phyloP scores from a whole-genome alignment of 2,797 vertebrate genomes.

The Pempheris klunzingeri region DNA sequence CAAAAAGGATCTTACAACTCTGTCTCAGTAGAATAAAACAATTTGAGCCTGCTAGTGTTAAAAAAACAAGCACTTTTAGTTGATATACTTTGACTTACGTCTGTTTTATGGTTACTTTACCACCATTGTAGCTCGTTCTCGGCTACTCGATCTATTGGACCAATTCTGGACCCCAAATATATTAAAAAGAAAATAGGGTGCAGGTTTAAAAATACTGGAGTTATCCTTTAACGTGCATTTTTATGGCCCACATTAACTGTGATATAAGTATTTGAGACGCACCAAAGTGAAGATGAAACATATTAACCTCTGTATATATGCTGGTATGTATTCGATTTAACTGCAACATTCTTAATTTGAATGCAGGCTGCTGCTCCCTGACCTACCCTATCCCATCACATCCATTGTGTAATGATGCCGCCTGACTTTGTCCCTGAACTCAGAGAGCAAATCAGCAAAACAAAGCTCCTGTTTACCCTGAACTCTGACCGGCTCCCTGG shows the following conservation, averaged over 20 bases:
- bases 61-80: too few relatives aligned
- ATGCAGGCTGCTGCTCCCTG: background rate
- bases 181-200: too few relatives aligned
- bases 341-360: background rate
- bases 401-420: background rate
- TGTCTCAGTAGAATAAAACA: too few relatives aligned
- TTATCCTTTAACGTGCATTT: too few relatives aligned
- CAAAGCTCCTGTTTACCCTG: conserved; percentile 47
- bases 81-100: too few relatives aligned
- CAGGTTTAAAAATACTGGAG: too few relatives aligned
- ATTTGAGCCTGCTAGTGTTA: too few relatives aligned
- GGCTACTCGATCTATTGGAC: too few relatives aligned
- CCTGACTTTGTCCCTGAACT: conserved; percentile 61
- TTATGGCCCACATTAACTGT: background rate
- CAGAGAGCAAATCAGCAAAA: conserved; percentile 29
- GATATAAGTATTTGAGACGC: background rate
- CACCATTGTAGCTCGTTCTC: too few relatives aligned
- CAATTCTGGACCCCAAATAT: too few relatives aligned
- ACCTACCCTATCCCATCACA: background rate
- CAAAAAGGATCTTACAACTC: too few relatives aligned
- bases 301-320: conserved; percentile 8
- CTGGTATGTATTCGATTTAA: background rate
- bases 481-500: conserved; percentile 50
- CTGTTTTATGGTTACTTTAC: too few relatives aligned
- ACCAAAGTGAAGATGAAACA: background rate